A percentile compares a stretch with the other conserved stretches of the same genome.
Conservation (phyloP, 2,797 vertebrate genomes). For the Eremophila alpestris region DNA sequence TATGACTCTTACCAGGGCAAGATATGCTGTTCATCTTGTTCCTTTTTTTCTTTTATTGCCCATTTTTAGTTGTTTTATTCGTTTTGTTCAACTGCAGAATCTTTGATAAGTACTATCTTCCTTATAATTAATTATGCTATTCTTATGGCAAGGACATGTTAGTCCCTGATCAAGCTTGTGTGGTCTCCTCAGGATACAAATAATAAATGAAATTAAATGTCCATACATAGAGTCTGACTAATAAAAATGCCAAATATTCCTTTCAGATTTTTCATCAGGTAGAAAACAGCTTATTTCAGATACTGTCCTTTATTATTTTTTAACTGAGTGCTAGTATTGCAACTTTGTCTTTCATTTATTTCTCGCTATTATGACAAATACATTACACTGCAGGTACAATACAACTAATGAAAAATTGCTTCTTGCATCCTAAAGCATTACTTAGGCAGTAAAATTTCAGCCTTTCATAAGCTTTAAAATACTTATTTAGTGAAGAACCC, state of each 20-base stretch:
- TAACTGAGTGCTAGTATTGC: neutral
- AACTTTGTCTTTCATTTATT: neutral
- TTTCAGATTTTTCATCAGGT: neutral
- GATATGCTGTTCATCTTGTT: neutral
- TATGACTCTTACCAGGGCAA: neutral
- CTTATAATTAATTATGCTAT: neutral
- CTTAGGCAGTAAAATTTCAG: neutral
- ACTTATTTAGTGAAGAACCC: neutral
- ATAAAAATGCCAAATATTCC: neutral
- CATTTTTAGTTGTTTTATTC: neutral
- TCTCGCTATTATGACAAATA: neutral
- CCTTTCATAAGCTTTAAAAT: neutral
- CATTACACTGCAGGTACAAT: neutral
- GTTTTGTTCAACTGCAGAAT: neutral
- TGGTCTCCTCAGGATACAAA: neutral
- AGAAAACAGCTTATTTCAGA: neutral
- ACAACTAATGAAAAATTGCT: neutral
- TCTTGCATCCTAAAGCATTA: neutral
- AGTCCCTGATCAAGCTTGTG: neutral
- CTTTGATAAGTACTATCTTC: neutral
- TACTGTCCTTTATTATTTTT: neutral
- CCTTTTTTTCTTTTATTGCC: rapidly evolving
- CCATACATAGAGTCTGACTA: neutral
- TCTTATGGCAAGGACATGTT: neutral
- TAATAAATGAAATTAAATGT: neutral